These are phyloP conservation scores for Popillia japonica DNA, from an alignment of 1,140 invertebrate species.

Conservation along the genomic window DNA sequence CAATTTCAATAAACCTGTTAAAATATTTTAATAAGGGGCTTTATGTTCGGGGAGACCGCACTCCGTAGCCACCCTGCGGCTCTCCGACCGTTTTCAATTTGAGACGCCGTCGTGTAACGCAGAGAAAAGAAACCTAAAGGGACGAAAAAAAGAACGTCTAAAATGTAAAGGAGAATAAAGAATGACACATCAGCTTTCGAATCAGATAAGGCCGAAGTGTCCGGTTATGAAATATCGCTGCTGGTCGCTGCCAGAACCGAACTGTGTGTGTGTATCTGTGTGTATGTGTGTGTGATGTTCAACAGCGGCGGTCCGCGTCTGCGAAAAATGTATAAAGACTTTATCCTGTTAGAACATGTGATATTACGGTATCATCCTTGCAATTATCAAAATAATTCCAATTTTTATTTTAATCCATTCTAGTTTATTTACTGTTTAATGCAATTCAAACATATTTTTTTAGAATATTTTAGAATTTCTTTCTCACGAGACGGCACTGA, in stretches of 20 bases:
- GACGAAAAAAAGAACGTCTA: background rate
- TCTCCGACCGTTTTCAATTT: background rate
- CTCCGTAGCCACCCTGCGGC: background rate
- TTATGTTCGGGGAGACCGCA: background rate
- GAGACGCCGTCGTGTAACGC: background rate
- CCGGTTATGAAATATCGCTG: slow-evolving; percentile 29
- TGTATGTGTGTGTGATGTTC: background rate
- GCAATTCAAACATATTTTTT: too few species aligned
- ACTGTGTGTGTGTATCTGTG: background rate
- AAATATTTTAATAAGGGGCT: slow-evolving; percentile 11
- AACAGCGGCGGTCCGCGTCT: background rate
- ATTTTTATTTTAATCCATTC: too few species aligned
- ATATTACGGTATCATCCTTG: too few species aligned
- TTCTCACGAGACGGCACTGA: too few species aligned
- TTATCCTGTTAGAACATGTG: too few species aligned
- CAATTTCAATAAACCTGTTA: slow-evolving; percentile 19
- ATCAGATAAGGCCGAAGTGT: slow-evolving; percentile 19
- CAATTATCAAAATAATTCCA: too few species aligned
- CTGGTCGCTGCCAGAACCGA: background rate
- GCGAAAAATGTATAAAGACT: too few species aligned
- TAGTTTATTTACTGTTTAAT: too few species aligned
- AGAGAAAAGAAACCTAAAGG: background rate
- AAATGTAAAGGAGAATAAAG: slow-evolving; percentile 9
- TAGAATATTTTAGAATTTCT: too few species aligned
- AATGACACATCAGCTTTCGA: slow-evolving; percentile 33